These are phyloP conservation scores for Microtus oregoni DNA, from an alignment of 2,113 vertebrate genomes.

Conservation along the genomic window DNA sequence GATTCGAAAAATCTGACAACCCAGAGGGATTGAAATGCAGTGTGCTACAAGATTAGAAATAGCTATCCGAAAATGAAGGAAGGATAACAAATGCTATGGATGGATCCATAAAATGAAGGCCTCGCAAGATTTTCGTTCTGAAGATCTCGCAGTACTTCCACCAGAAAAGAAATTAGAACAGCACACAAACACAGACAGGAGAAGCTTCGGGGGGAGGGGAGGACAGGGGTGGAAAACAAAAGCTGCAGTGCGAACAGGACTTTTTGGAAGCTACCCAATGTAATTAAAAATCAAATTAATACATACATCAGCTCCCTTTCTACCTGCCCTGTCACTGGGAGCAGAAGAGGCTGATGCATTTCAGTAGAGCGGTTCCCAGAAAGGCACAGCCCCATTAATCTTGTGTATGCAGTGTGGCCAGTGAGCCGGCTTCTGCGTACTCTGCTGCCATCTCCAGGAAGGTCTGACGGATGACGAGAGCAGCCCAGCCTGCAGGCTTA, in stretches of 20 bases:
- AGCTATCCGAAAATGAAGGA: slow-evolving; percentile 78
- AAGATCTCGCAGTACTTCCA: slow-evolving; percentile 47
- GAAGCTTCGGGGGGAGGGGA: neutral
- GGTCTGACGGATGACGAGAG: neutral
- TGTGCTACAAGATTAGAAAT: slow-evolving; percentile 76
- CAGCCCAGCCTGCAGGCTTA: neutral
- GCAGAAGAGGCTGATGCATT: slow-evolving; percentile 71
- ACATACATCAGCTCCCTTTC: slow-evolving; percentile 74
- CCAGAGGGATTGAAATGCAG: slow-evolving; percentile 78
- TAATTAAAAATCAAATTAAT: slow-evolving; percentile 77
- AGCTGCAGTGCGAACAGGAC: neutral
- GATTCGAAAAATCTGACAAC: slow-evolving; percentile 83
- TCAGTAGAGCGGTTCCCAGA: slow-evolving; percentile 75
- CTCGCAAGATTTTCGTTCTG: slow-evolving; percentile 29
- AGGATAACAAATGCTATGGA: slow-evolving; percentile 51
- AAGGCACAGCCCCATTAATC: slow-evolving; percentile 74
- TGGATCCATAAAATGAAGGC: slow-evolving; percentile 8
- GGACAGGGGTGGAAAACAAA: neutral
- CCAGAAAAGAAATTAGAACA: slow-evolving; percentile 49
- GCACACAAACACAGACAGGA: neutral
- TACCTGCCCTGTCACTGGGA: slow-evolving; percentile 78
- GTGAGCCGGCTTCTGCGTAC: slow-evolving; percentile 65
- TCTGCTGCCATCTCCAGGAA: slow-evolving; percentile 90
- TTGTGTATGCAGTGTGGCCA: slow-evolving; percentile 32
- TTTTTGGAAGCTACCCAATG: slow-evolving; percentile 55